Conservation (phyloP, 2,888 invertebrate species). For the Thelaira solivaga region DNA sequence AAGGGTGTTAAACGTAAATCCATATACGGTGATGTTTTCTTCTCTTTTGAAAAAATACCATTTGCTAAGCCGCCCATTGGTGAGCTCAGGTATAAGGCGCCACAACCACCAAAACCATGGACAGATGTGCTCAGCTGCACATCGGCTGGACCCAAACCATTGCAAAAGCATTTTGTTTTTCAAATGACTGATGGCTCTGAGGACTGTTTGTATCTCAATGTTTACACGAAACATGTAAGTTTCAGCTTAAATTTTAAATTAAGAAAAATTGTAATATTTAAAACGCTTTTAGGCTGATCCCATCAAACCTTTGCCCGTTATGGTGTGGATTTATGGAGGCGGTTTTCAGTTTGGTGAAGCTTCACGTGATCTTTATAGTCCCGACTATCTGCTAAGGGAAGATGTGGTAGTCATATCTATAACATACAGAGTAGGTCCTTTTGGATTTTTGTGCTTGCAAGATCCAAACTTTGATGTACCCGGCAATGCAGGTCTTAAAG, state of each 20-base stretch:
- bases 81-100: slow-evolving; percentile 76
- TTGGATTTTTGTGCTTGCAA: slow-evolving; percentile 78
- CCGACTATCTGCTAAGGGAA: slow-evolving; percentile 77
- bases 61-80: slow-evolving; percentile 75
- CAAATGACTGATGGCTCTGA: slow-evolving; percentile 78
- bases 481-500: slow-evolving; percentile 79
- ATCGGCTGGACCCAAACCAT: slow-evolving; percentile 73
- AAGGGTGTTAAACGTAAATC: slow-evolving; percentile 75
- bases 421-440: slow-evolving; percentile 78
- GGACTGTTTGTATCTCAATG: slow-evolving; percentile 79
- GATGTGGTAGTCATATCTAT: slow-evolving; percentile 78
- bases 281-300: slow-evolving; percentile 70
- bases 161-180: slow-evolving; percentile 75
- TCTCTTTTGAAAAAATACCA: slow-evolving; percentile 75
- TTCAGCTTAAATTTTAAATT: not conserved
- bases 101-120: slow-evolving; percentile 77
- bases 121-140: slow-evolving; percentile 77
- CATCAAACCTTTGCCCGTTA: slow-evolving; percentile 74
- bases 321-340: slow-evolving; percentile 80
- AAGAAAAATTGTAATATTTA: not conserved
- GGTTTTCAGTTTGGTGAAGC: slow-evolving; percentile 78
- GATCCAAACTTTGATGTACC: slow-evolving; percentile 78
- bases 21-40: slow-evolving; percentile 74
- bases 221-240: slow-evolving; percentile 76
- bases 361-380: slow-evolving; percentile 76